phyloP scores from a whole-genome alignment of 1,140 invertebrate genomes.

The Cydia amplana region DNA sequence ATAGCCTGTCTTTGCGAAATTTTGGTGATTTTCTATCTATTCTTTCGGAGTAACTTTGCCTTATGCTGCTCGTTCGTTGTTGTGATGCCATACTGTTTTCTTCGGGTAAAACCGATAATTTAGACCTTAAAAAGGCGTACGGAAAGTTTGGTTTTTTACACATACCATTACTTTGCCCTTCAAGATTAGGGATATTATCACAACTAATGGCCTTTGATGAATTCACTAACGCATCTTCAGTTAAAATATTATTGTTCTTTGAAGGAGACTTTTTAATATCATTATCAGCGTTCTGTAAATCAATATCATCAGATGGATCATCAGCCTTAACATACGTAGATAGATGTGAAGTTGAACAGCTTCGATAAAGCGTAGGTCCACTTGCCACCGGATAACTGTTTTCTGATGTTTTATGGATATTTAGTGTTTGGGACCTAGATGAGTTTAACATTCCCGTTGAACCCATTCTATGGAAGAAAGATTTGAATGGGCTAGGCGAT shows the following conservation, averaged over 20 bases:
- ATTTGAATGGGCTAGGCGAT: conserved; percentile 84
- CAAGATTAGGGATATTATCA: conserved; percentile 81
- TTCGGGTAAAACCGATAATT: conserved; percentile 87
- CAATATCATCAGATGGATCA: conserved; percentile 88
- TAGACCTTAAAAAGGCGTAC: conserved; percentile 88
- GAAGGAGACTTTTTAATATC: conserved; percentile 65
- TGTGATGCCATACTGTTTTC: conserved; percentile 82
- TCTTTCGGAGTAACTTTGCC: conserved; percentile 77
- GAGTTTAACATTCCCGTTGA: conserved; percentile 87
- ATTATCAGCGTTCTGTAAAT: conserved; percentile 79
- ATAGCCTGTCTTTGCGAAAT: conserved; percentile 69
- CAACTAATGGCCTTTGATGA: conserved; percentile 83
- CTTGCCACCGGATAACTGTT: conserved; percentile 74
- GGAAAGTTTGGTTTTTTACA: conserved; percentile 85
- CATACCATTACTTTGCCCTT: conserved; percentile 65
- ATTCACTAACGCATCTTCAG: conserved; percentile 69
- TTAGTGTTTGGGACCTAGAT: conserved; percentile 77
- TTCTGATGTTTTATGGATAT: conserved; percentile 68
- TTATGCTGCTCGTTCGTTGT: conserved; percentile 66
- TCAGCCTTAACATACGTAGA: conserved; percentile 88
- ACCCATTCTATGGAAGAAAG: conserved; percentile 87
- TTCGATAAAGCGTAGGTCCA: conserved; percentile 82
- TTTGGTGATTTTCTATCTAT: conserved; percentile 75
- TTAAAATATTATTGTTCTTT: conserved; percentile 55
- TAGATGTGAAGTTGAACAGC: conserved; percentile 87